Conservation (phyloP, 2,888 invertebrate genomes). For the Orchestes rusci region DNA sequence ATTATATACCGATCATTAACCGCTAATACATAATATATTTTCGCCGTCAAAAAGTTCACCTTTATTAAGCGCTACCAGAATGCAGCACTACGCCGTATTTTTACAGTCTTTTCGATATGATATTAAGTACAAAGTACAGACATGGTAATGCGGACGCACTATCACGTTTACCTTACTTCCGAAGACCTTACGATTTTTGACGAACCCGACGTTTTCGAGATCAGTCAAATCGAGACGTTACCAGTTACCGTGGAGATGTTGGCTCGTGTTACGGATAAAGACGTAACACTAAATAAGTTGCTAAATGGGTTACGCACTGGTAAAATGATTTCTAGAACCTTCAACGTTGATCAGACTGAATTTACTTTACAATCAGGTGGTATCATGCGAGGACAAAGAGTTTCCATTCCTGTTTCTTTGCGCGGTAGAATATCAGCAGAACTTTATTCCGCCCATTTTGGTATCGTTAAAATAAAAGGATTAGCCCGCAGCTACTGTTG, state of each 20-base stretch:
- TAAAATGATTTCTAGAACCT: too few species aligned
- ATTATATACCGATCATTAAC: constrained; percentile 15
- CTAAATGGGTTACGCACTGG: constrained; percentile 8
- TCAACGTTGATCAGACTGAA: too few species aligned
- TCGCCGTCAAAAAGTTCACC: constrained; percentile 8
- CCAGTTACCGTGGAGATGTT: constrained; percentile 4
- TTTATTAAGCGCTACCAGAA: constrained; percentile 6
- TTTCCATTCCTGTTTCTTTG: too few species aligned
- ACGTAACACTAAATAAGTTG: constrained; percentile 1
- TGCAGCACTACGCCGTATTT: constrained; percentile 16
- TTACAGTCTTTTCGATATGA: constrained; percentile 10
- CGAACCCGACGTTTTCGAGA: constrained; percentile 8
- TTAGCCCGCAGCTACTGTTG: too few species aligned
- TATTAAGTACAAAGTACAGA: constrained; percentile 13
- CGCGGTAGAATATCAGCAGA: too few species aligned
- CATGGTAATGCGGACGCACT: constrained; percentile 13
- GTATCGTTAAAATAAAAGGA: too few species aligned
- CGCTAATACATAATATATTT: constrained; percentile 14
- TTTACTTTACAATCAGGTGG: too few species aligned
- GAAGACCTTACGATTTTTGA: not conserved
- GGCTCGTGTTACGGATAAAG: constrained; percentile 3
- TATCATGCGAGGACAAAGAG: too few species aligned
- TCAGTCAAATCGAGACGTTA: constrained; percentile 13
- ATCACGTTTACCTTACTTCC: constrained; percentile 10
- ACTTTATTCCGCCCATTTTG: too few species aligned